A percentile compares a stretch with the other conserved stretches of the same genome.
Evolutionary conservation across 2,888 invertebrate species (phyloP).

Genomic region (Megaustenia siamemsis): DNA sequence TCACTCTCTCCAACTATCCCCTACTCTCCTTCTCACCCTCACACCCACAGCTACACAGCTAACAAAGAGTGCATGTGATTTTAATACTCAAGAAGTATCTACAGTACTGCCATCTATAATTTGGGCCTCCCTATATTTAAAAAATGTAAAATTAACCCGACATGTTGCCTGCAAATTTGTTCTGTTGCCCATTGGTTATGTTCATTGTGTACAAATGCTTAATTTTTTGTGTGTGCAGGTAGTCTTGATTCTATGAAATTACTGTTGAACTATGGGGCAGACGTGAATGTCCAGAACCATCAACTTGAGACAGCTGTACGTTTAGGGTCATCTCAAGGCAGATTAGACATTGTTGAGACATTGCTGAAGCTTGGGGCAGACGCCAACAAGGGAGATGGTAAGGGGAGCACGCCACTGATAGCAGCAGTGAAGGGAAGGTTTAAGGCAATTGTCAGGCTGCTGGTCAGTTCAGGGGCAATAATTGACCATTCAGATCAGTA

Average conservation of each 20-base stretch:
- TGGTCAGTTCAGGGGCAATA: slow-evolving; percentile 9
- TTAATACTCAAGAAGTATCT: no score
- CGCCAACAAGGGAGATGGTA: slow-evolving; percentile 16
- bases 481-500: slow-evolving; percentile 31
- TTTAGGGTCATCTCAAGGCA: slow-evolving; percentile 13
- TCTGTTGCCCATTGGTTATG: no score
- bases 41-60: no score
- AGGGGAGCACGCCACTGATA: slow-evolving; percentile 13
- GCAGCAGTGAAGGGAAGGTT: slow-evolving; percentile 23
- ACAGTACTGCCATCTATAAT: no score
- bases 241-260: background rate
- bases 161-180: no score
- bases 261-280: slow-evolving; percentile 31
- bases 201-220: no score
- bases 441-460: slow-evolving; percentile 26
- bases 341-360: background rate
- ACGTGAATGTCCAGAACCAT: slow-evolving; percentile 47
- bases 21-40: no score
- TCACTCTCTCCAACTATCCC: no score
- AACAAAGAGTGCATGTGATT: no score
- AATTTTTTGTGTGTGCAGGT: no score
- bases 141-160: no score
- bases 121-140: no score
- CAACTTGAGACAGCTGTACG: slow-evolving; percentile 32
- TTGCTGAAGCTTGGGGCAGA: slow-evolving; percentile 27